Base-by-base conservation (phyloP, 1,140 invertebrate species). In the Drosophila cardini region DNA sequence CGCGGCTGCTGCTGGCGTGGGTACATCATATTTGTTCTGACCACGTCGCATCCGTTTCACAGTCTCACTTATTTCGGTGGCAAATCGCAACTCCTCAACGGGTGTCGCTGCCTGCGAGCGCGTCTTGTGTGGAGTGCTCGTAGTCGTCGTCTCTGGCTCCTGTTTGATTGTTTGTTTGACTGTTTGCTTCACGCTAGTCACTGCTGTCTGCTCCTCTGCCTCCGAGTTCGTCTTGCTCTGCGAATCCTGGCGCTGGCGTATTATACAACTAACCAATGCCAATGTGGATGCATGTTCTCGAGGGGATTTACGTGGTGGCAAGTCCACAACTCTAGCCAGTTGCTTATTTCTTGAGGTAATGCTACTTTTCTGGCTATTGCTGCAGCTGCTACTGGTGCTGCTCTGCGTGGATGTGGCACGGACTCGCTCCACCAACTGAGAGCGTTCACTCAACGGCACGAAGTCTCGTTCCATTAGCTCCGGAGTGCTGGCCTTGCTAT, bases 251-350 rank as follows among this genome's bases (percentile, higher is more conserved):
- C 93, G 91, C 56, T 94, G 93, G 8, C 94, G 93, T 9, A 94
- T 92, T 26, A 96, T 89, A 53, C 94, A 94, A 58, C 95, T 95
- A 68, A 97, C 94, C 61, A 97, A 96, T 0, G 96, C 96, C 36
- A 97, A 90, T 0, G 96, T 97, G 0, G 96, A 97, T 0, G 96
- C 96, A 82, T 97, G 96, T 90, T 97, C 96, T 30, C 96, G 92
- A 0, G 96, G 96, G 2, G 96, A 97, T 80, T 97, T 97, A n/a
- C 96, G 92, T 0, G 96, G 95, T 1, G 96, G 95, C 69, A 94
- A 92, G 56, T 95, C 93, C 2, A 60, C 89, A 60, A 57, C 91
- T 71, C 71, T 91, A 65, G 38, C 92, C 52, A 93, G 32, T 91
- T 80, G 52, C 87, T 93, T 69, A 84, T 87, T 81, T 4, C 75